Conservation (phyloP, 2,113 vertebrate species). For the Labeo catla region DNA sequence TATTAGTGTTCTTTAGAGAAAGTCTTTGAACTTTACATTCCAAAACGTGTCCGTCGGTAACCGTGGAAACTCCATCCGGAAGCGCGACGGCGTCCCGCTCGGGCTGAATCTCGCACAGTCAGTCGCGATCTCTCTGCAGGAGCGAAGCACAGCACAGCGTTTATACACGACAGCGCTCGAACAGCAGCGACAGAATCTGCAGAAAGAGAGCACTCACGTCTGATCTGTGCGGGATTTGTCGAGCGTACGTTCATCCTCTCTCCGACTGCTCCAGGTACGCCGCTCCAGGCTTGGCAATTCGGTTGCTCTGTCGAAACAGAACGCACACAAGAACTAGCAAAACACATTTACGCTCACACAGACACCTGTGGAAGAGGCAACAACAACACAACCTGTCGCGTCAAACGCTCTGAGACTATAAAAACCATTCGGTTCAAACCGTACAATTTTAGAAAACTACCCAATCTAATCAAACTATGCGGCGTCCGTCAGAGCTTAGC, state of each 20-base stretch:
- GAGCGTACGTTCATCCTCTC: conserved; percentile 74
- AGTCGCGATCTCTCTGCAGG: neutral
- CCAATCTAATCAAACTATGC: too few species aligned
- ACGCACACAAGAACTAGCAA: too few species aligned
- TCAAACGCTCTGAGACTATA: too few species aligned
- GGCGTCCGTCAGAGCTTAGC: too few species aligned
- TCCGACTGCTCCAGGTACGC: conserved; percentile 79
- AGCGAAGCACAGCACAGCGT: neutral
- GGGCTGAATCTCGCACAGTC: neutral
- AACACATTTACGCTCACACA: too few species aligned
- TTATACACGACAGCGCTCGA: too few species aligned
- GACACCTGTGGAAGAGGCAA: too few species aligned
- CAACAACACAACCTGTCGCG: too few species aligned
- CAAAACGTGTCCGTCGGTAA: conserved; percentile 35
- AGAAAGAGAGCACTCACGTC: conserved; percentile 66
- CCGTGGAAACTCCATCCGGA: conserved; percentile 22
- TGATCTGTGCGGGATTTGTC: conserved; percentile 58
- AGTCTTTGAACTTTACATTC: conserved; percentile 68
- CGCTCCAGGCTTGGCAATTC: conserved; percentile 61
- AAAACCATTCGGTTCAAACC: too few species aligned
- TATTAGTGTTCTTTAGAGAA: conserved; percentile 67
- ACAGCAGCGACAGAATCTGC: neutral
- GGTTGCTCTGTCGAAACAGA: neutral
- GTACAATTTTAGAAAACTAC: too few species aligned
- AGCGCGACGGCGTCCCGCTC: conserved; percentile 9